Evolutionary conservation across 2,888 invertebrate genomes (phyloP), one percentile per base, ranked within the genome.

Genomic region (Chrysolina haemoptera): DNA sequence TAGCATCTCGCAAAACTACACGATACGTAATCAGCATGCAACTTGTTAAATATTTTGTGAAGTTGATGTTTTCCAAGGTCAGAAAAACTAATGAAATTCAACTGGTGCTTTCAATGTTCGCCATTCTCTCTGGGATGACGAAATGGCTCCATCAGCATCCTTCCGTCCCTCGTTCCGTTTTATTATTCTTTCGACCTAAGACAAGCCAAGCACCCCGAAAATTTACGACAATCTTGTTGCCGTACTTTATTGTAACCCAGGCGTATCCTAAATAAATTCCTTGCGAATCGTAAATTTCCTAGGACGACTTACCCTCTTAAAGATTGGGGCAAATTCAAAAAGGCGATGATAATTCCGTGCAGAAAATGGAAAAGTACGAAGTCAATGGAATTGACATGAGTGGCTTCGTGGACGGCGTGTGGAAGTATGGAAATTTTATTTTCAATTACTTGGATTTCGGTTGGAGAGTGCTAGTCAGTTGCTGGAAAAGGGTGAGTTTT

Each of bases 161-260:
- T 22, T 55, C 22, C 55, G 20, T 20, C 16, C 48, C 0, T 20
- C 6, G 12, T 18, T 55, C 12, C 20, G 55, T 22, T 55, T 55
- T 55, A 22, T 55, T 22, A 55, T 55, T 55, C 55, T 12, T 48
- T 48, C 48, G 48, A 48, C 55, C 55, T 20, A 55, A 20, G 20
- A 12, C 20, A 55, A 18, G 22, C 20, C 1, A 55, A 55, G 55
- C 68, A 70, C 59, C 68, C 62, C 35, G 18, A 16, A 55, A 67
- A 71, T 74, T 74, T 74, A 73, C 50, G 70, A 55, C 68, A 68
- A 70, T 75, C 73, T 75, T 70, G 72, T 75, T 73, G 70, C 70
- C 50, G 69, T 53, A 68, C 68, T 67, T 70, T 75, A 70, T 70
- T 73, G 70, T 65, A 73, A 65, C 55, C 65, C 63, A 50, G 68